Base-by-base conservation (phyloP, 2,888 invertebrate species). In the Diarsia dahlii region DNA sequence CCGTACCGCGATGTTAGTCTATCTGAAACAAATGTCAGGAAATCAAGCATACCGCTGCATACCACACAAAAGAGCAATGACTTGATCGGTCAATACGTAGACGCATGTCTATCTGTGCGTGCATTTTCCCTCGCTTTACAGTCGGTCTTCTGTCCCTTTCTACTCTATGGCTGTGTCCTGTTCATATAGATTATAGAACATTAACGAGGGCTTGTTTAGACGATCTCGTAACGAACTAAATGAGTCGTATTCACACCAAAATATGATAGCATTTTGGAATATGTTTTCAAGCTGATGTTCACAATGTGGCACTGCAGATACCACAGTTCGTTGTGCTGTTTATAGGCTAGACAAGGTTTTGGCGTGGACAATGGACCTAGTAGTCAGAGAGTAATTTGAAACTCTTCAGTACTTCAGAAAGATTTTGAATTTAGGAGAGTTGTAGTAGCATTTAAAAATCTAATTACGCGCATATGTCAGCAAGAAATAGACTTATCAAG, bases 81-180 rank as follows among this genome's bases (percentile, higher is more conserved):
- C 8, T 45, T 63, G n/a, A 45, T 45, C n/a, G n/a, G 8, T 45
- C 13, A 45, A n/a, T 45, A 15, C 1, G 63, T 63, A 1, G n/a
- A n/a, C 39, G 62, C 39, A 45, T 45, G 45, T n/a, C 3, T n/a
- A 15, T 13, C n/a, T n/a, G 39, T 28, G 45, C 15, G 10, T 28
- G 6, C 1, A 12, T 56, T 39, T 58, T 23, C 23, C 4, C 12
- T 50, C 1, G 10, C 15, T 52, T 12, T 28, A 23, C 1, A 46
- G 52, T 13, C 0, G 2, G 28, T 10, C 46, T 70, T 70, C 52
- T 76, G 34, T 28, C 13, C 0, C 3, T 18, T 6, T 46, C 1
- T 79, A 13, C 46, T 46, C 23, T 46, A 15, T 46, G 78, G 74
- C 78, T 85, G 81, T 58, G n/a, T 81, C 83, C 75, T 73, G 74